phyloP scores from a whole-genome alignment of 2,797 vertebrate genomes.

The Salmo trutta region DNA sequence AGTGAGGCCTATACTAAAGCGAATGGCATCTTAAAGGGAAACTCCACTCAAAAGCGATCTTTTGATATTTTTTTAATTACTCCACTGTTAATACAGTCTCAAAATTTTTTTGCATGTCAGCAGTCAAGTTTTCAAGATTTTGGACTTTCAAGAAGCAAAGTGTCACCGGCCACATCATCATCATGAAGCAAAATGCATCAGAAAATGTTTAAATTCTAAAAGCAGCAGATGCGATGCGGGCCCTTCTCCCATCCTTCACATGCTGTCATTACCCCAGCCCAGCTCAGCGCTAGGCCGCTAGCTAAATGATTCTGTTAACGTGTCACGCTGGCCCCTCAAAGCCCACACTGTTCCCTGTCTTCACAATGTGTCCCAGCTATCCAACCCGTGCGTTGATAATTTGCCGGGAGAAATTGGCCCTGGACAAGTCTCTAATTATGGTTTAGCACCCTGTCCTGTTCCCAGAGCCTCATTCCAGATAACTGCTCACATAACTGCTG shows the following conservation, averaged over 20 bases:
- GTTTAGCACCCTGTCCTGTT: slow-evolving; percentile 56
- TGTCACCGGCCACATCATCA: too few species aligned
- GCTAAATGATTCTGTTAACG: slow-evolving; percentile 69
- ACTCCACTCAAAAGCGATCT: too few species aligned
- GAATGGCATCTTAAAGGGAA: slow-evolving; percentile 33
- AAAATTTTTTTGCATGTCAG: too few species aligned
- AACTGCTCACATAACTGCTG: slow-evolving; percentile 52
- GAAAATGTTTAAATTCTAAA: slow-evolving; percentile 67
- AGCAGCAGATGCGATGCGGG: slow-evolving; percentile 43
- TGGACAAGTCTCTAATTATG: slow-evolving; percentile 68
- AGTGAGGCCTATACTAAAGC: slow-evolving; percentile 25
- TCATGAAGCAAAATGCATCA: not conserved
- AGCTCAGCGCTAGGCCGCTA: slow-evolving; percentile 20
- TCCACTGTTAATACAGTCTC: too few species aligned
- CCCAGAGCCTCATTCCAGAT: slow-evolving; percentile 60
- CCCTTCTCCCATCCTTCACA: slow-evolving; percentile 63
- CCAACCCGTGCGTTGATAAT: slow-evolving; percentile 68
- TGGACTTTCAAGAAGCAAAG: too few species aligned
- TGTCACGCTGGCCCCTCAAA: slow-evolving; percentile 63
- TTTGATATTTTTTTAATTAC: too few species aligned
- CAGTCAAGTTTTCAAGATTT: too few species aligned
- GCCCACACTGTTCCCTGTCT: slow-evolving; percentile 68
- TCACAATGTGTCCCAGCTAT: slow-evolving; percentile 61
- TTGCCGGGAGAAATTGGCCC: slow-evolving; percentile 65
- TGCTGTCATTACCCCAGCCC: slow-evolving; percentile 55